phyloP scores from a whole-genome alignment of 2,113 vertebrate genomes.

The Clupea harengus region DNA sequence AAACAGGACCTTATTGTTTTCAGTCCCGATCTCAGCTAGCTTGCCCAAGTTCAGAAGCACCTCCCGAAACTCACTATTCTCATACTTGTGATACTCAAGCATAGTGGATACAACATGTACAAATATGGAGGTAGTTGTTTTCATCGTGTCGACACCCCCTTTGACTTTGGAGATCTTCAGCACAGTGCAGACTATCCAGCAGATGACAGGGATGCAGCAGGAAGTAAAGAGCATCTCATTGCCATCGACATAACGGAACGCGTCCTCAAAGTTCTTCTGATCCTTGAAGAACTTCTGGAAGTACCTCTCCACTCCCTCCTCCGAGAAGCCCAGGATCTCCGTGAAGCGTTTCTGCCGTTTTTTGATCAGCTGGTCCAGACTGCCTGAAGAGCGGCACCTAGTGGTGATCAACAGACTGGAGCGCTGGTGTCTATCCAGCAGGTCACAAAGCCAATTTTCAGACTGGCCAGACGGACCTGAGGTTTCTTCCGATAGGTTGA shows the following conservation, averaged over 20 bases:
- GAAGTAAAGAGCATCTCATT: neutral
- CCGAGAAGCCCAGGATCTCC: conserved; percentile 19
- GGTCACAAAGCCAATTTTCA: conserved; percentile 51
- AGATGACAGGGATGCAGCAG: conserved; percentile 19
- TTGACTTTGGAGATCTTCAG: neutral
- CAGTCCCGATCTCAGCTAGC: too few species aligned
- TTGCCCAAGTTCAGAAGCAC: too few species aligned
- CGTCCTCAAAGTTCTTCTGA: too few species aligned
- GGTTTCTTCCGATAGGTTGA: conserved; percentile 15
- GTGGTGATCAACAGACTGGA: conserved; percentile 60
- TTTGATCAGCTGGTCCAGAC: neutral
- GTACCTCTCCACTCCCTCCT: neutral
- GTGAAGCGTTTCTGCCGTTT: neutral
- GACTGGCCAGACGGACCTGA: neutral
- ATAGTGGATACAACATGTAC: too few species aligned
- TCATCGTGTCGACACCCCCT: neutral
- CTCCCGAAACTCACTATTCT: too few species aligned
- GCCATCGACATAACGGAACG: too few species aligned
- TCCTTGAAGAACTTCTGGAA: neutral
- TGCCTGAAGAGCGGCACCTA: conserved; percentile 43
- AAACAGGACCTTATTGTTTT: too few species aligned
- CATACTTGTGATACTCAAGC: too few species aligned
- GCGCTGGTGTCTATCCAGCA: conserved; percentile 46
- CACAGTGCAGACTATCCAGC: conserved; percentile 23
- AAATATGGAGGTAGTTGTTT: conserved; percentile 11